Conservation (phyloP, 2,797 vertebrate species). For the Epinephelus awoara region DNA sequence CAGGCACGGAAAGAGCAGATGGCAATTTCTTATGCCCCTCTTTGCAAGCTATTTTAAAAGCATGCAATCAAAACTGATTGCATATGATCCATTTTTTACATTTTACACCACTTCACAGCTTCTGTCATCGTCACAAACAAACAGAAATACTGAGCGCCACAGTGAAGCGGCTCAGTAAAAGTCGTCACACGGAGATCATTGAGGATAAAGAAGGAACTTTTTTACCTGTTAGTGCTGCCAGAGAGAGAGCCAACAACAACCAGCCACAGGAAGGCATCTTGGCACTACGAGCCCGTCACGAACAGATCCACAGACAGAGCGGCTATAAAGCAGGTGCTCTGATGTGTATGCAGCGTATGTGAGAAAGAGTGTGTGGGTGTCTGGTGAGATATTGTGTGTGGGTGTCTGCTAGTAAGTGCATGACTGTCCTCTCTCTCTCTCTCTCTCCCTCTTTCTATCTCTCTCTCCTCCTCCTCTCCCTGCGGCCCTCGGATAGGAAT, state of each 20-base stretch:
- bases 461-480: constrained; percentile 55
- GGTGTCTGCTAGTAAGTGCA: constrained; percentile 62
- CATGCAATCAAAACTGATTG: constrained; percentile 2
- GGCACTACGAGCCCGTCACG: constrained; percentile 48
- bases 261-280: constrained; percentile 78
- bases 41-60: constrained; percentile 24
- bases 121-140: background rate
- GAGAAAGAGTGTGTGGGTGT: constrained; percentile 58
- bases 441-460: constrained; percentile 14
- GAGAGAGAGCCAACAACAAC: constrained; percentile 75
- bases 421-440: constrained; percentile 59
- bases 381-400: constrained; percentile 53
- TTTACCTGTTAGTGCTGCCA: constrained; percentile 82
- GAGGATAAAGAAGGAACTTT: constrained; percentile 59
- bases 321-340: constrained; percentile 62
- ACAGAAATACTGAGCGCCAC: background rate
- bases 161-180: background rate
- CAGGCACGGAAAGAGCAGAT: constrained; percentile 48
- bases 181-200: constrained; percentile 2
- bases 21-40: constrained; percentile 13
- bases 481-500: constrained; percentile 67
- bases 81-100: background rate
- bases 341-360: constrained; percentile 54
- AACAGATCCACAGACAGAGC: constrained; percentile 65
- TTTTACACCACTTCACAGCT: background rate